These are phyloP conservation scores for Cantharis rustica DNA, from an alignment of 2,888 invertebrate species.

Conservation along the genomic window DNA sequence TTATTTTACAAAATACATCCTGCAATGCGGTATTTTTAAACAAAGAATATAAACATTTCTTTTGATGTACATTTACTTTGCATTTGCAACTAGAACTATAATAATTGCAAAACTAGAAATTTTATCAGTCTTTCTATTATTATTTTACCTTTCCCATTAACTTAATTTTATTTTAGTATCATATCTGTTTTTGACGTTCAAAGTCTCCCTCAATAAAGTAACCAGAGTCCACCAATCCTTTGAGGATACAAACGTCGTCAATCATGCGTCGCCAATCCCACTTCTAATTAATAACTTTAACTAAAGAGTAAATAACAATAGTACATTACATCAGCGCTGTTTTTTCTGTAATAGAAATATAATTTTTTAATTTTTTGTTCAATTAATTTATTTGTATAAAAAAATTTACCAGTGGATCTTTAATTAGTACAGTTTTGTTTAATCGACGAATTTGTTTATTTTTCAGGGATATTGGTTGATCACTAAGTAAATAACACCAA, in stretches of 20 bases:
- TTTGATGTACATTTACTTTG: neutral
- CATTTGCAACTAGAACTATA: neutral
- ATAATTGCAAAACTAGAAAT: neutral
- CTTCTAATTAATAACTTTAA: constrained; percentile 28
- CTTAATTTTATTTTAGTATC: neutral
- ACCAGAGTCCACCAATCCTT: constrained; percentile 22
- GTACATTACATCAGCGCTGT: neutral
- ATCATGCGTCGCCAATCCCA: constrained; percentile 31
- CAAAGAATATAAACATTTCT: neutral
- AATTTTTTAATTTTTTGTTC: neutral
- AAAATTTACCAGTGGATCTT: neutral
- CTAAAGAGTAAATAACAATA: neutral
- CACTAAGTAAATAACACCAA: neutral
- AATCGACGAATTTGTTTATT: neutral
- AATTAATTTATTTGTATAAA: neutral
- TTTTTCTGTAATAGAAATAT: neutral
- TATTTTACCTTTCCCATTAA: neutral
- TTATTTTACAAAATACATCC: constrained; percentile 24
- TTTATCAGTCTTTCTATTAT: neutral
- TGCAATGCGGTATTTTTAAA: constrained; percentile 28
- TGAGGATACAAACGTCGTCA: constrained; percentile 24
- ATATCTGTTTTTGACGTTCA: neutral
- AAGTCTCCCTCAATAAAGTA: constrained; percentile 15
- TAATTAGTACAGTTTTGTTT: neutral
- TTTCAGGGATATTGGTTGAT: neutral